Evolutionary conservation across 2,888 invertebrate species (phyloP), one percentile per base, ranked within the genome.

Genomic region (Polymixis lichenea): DNA sequence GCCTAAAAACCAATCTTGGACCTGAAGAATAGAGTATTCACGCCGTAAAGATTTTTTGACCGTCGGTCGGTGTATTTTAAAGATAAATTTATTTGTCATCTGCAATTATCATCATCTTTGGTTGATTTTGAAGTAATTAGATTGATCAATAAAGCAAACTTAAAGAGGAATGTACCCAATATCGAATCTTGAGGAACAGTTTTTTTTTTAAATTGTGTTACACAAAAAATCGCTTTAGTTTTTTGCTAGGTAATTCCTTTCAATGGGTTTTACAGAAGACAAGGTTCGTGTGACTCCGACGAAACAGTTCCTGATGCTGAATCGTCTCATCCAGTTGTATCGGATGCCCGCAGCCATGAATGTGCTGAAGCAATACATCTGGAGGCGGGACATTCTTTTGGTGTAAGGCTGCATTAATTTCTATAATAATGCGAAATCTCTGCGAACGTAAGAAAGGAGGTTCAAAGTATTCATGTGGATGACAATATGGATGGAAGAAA

Each of bases 261-360:
- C 55, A 17, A 61, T 62, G 1, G 28, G 2, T 66, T 72, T 0
- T 9, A 17, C 76, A 95, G 94, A 80, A 0, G 74, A 91, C 53
- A 87, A 75, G 67, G 91, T 87, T 80, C 88, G 84, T 11, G 86
- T 94, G 77, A 89, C 92, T 9, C 82, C 87, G 11, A 89, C 88
- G 17, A 87, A 89, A 49, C 95, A 95, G 86, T 87, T 92, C 67
- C 88, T 95, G 80, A 94, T 93, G 93, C 76, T 95, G 84, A 95
- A 95, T 84, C 90, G 95, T 0, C 85, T 95, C 8, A 72, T 95
- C 56, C 95, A 95, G 88, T 87, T 95, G 73, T 95, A 95, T 86
- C 92, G 95, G 3, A 86, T 94, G 70, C 94, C 93, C 1, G 90
- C 93, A 49, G 93, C 93, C 15, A 89, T 95, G 86, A 79, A 86